Evolutionary conservation across 2,888 invertebrate species (phyloP).

Genomic region (Leptura quadrifasciata): DNA sequence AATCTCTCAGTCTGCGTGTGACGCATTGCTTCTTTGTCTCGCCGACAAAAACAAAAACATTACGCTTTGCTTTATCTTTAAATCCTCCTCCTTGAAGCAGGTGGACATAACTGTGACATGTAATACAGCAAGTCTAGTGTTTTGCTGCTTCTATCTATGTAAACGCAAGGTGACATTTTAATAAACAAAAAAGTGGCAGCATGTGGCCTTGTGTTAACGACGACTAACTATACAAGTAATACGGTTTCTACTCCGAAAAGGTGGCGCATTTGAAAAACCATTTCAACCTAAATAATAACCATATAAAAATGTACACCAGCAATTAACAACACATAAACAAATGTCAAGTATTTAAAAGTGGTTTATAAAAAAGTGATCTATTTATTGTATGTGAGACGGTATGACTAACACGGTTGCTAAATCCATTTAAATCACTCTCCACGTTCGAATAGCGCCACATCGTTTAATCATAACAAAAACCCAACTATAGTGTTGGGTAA

Average conservation of each 20-base stretch:
- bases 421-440: slow-evolving; percentile 53
- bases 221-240: not conserved
- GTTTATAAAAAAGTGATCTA: slow-evolving; percentile 51
- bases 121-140: slow-evolving; percentile 40
- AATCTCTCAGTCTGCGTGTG: slow-evolving; percentile 30
- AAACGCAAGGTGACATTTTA: slow-evolving; percentile 43
- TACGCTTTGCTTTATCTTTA: slow-evolving; percentile 36
- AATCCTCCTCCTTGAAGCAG: slow-evolving; percentile 38
- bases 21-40: slow-evolving; percentile 34
- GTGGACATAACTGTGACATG: slow-evolving; percentile 42
- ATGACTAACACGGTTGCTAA: slow-evolving; percentile 55
- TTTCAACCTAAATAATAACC: slow-evolving; percentile 22
- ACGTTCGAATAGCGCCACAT: slow-evolving; percentile 41
- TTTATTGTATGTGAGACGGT: slow-evolving; percentile 43
- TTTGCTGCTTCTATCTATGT: slow-evolving; percentile 44
- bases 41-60: slow-evolving; percentile 39
- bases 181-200: slow-evolving; percentile 33
- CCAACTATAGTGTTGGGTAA: slow-evolving; percentile 39
- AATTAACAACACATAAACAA: slow-evolving; percentile 60
- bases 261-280: slow-evolving; percentile 28
- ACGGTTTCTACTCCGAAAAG: slow-evolving; percentile 27
- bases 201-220: slow-evolving; percentile 33
- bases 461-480: slow-evolving; percentile 39
- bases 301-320: slow-evolving; percentile 33
- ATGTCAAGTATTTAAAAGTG: slow-evolving; percentile 51